These are phyloP conservation scores for Thecocarcelia acutangulata DNA, from an alignment of 2,888 invertebrate genomes.

Conservation along the genomic window DNA sequence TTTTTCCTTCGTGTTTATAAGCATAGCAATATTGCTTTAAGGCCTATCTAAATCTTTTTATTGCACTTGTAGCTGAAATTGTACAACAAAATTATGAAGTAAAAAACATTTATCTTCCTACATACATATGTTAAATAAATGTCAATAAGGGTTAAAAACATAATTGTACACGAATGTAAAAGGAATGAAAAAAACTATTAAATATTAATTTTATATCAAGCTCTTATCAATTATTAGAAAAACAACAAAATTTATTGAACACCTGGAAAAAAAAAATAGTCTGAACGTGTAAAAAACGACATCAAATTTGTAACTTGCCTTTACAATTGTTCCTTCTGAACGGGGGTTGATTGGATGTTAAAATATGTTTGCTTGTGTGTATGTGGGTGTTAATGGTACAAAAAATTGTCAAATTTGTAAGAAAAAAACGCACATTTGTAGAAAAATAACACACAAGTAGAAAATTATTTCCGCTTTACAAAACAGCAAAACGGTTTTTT, in stretches of 20 bases:
- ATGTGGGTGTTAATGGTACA: conserved; percentile 56
- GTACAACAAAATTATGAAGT: conserved; percentile 51
- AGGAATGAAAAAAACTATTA: conserved; percentile 1
- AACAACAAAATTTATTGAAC: conserved; percentile 66
- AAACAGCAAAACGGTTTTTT: conserved; percentile 12
- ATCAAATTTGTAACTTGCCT: conserved; percentile 4
- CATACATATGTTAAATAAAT: conserved; percentile 69
- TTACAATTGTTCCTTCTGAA: not conserved
- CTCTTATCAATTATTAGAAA: conserved; percentile 60
- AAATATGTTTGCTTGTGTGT: not conserved
- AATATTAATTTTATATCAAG: conserved; percentile 61
- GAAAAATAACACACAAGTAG: conserved; percentile 36
- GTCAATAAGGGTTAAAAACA: conserved; percentile 69
- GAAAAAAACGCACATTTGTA: conserved; percentile 44
- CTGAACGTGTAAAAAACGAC: conserved; percentile 41
- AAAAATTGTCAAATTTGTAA: conserved; percentile 57
- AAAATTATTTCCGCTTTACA: conserved; percentile 68
- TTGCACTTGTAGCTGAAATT: conserved; percentile 61
- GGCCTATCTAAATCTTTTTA: conserved; percentile 46
- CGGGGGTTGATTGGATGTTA: conserved; percentile 10
- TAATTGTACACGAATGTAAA: conserved; percentile 35
- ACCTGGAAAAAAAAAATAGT: conserved; percentile 59
- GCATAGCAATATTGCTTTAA: not conserved
- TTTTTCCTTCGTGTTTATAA: no score
- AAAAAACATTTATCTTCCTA: conserved; percentile 60